Conservation (phyloP, 1,140 invertebrate genomes). For the Augochlora pura region DNA sequence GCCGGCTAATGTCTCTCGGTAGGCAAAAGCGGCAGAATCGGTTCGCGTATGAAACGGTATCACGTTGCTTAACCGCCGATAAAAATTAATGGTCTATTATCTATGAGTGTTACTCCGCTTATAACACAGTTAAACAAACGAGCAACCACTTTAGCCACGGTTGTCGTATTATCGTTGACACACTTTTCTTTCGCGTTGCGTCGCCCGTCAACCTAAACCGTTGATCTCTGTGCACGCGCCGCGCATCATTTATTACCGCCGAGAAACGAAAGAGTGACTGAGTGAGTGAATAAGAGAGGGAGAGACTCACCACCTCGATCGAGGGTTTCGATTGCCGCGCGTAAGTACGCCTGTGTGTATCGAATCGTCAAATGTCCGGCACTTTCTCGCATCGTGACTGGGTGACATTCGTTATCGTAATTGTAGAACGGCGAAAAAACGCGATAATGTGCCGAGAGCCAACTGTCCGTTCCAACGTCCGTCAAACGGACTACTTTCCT, state of each 20-base stretch:
- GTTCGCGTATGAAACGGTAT: constrained; percentile 6
- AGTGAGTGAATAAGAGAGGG: not conserved
- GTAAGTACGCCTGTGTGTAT: no score
- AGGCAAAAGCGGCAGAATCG: constrained; percentile 9
- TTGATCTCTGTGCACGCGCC: constrained; percentile 1
- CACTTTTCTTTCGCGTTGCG: constrained; percentile 19
- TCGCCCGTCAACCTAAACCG: constrained; percentile 10
- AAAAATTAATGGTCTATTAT: constrained; percentile 58
- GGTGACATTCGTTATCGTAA: constrained; percentile 36
- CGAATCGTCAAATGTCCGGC: not conserved
- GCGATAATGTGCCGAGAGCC: not conserved
- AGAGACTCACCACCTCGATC: constrained; percentile 1
- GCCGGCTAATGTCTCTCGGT: constrained; percentile 7
- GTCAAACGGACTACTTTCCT: constrained; percentile 1
- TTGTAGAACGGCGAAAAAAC: constrained; percentile 33
- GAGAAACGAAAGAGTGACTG: not conserved
- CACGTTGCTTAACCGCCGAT: constrained; percentile 45
- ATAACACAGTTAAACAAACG: constrained; percentile 39
- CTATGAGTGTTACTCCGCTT: constrained; percentile 46
- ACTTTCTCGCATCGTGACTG: constrained; percentile 17
- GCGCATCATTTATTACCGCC: constrained; percentile 10
- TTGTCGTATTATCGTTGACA: constrained; percentile 43
- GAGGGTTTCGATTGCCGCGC: constrained; percentile 14
- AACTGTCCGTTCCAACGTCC: constrained; percentile 13
- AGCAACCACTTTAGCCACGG: constrained; percentile 41